Evolutionary conservation across 2,888 invertebrate genomes (phyloP).

Genomic region (Brachynemurus nebulosus): DNA sequence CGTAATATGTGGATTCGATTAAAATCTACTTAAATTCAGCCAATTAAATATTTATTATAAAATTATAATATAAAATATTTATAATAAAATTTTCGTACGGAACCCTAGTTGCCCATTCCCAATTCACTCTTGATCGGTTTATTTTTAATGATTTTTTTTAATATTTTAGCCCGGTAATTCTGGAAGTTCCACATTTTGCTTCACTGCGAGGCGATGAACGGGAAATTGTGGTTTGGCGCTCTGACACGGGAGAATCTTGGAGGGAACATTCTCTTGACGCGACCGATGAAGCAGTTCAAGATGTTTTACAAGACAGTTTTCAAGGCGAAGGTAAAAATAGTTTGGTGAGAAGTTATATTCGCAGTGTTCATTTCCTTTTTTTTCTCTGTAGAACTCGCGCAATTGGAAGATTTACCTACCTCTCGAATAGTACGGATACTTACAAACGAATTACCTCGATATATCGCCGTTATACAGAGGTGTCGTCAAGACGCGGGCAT

Average conservation of each 20-base stretch:
- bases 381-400: conserved; percentile 46
- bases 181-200: conserved; percentile 97
- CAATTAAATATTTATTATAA: too few relatives aligned
- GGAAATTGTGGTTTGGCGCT: conserved; percentile 89
- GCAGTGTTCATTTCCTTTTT: not conserved
- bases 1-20: too few relatives aligned
- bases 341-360: not conserved
- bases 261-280: conserved; percentile 84
- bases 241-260: conserved; percentile 98
- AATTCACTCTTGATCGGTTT: too few relatives aligned
- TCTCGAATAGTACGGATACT: conserved; percentile 86
- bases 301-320: conserved; percentile 83
- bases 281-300: conserved; percentile 76
- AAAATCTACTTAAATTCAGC: too few relatives aligned
- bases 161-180: conserved; percentile 64
- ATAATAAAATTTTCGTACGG: too few relatives aligned
- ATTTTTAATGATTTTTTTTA: conserved; percentile 2
- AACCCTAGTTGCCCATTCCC: too few relatives aligned
- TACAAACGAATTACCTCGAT: conserved; percentile 96
- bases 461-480: conserved; percentile 90
- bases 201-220: conserved; percentile 85
- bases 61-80: too few relatives aligned
- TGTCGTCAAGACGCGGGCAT: conserved; percentile 93
- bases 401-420: conserved; percentile 71
- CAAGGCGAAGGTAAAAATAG: conserved; percentile 54